Evolutionary conservation across 2,797 vertebrate genomes (phyloP), one percentile per base, ranked within the genome.

Genomic region (Pangasius djambal): DNA sequence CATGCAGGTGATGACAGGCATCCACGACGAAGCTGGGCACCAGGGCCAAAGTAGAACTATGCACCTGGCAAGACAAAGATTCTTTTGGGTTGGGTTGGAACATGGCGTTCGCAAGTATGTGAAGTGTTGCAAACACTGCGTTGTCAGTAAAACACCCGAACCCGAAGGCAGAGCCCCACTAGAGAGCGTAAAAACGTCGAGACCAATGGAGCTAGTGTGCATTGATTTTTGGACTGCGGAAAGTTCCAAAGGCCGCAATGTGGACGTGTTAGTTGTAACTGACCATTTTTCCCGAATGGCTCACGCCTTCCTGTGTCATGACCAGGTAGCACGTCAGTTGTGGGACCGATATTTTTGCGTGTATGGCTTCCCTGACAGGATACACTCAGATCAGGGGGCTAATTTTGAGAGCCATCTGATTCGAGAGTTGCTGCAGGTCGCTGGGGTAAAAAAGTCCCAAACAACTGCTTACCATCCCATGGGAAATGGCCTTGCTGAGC

Each of bases 371-470:
- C 61, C 61, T 65, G 65, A 31, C 65, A 67, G 65, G n/a, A 67
- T 67, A 10, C 44, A n/a, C 10, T 50, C 22, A 44, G 75, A 78
- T 16, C 48, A 78, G 1, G 75, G 75, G 20, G 75, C 75, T 12
- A 78, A 78, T n/a, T 86, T 86, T 74, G 67, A 74, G 22, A 85
- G 40, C 3, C 44, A 70, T 0, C 13, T 85, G 10, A 85, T 85
- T 13, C 61, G n/a, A 31, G 84, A 86, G n/a, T 57, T 85, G 18
- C 44, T 85, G n/a, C 69, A 86, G 65, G 20, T 74, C 59, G 28
- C 84, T 12, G 67, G 85, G 2, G 85, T 86, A 13, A 57, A 74
- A 22, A 86, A 72, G 1, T 34, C 13, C 0, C 4, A 13, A 31
- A 69, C n/a, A 16, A 69, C 67, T 34, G 67, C n/a, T 4, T 83